Conservation (phyloP, 2,888 invertebrate species). For the Xestoiulus laeticollis region DNA sequence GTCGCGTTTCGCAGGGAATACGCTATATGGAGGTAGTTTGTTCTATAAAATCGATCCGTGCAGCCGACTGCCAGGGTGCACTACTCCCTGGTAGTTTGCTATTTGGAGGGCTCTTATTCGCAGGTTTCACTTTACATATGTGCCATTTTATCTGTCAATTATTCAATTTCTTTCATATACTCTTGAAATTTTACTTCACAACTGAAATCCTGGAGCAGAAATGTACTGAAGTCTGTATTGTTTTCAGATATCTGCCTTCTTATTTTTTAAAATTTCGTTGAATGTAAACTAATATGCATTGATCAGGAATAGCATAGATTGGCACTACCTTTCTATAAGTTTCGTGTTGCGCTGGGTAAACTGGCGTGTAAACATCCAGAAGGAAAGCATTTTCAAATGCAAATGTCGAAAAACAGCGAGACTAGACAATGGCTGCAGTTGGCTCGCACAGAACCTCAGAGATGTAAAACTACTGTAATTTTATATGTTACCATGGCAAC, state of each 20-base stretch:
- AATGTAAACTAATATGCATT: neutral
- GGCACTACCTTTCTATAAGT: neutral
- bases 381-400: slow-evolving; percentile 24
- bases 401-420: slow-evolving; percentile 9
- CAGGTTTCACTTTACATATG: too few species aligned
- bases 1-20: too few species aligned
- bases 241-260: neutral
- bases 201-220: neutral
- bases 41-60: too few species aligned
- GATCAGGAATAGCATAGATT: neutral
- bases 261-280: neutral
- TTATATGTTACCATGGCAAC: slow-evolving; percentile 30
- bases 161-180: too few species aligned
- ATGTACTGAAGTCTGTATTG: neutral
- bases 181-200: neutral
- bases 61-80: too few species aligned
- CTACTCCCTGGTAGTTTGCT: too few species aligned
- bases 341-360: neutral
- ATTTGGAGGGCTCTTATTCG: too few species aligned
- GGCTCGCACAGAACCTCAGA: neutral
- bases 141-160: too few species aligned
- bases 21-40: too few species aligned
- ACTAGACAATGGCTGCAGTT: slow-evolving; percentile 36
- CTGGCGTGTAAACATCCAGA: slow-evolving; percentile 11
- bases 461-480: slow-evolving; percentile 43